Evolutionary conservation across 2,113 vertebrate species (phyloP), one percentile per base, ranked within the genome.

Genomic region (Burhinus bistriatus): DNA sequence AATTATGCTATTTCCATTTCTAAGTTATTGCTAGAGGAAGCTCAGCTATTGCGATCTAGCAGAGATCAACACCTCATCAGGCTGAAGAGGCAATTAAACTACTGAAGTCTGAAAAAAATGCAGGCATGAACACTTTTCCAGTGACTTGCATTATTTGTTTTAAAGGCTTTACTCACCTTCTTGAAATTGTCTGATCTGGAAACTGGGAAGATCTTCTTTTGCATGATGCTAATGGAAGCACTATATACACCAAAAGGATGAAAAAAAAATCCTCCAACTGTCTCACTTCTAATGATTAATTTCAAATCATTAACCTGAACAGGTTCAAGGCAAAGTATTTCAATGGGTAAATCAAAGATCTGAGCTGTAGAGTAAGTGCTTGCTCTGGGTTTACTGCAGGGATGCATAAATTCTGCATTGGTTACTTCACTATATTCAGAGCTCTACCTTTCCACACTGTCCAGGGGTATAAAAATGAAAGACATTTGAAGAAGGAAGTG

Each of bases 71-170:
- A 96, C 36, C 40, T 96, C 62, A 83, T 80, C 47, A 62, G 32
- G 45, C 45, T 91, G 58, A 90, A 95, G 52, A 91, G 44, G 83
- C 85, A 92, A 91, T 85, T 86, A 83, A 93, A 58, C 42, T 66
- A 86, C 44, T 58, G 62, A 85, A 90, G 83, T 65, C 15, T 65
- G 66, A 87, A 78, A 90, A 89, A 75, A 70, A 42, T 23, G 38
- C 49, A 93, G 66, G 27, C 32, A 77, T 15, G 40, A 85, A 83
- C 25, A 69, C 6, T 83, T 91, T 76, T 61, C 54, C 36, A 85
- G 58, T 51, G 34, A 73, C 71, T 76, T 89, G 40, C 19, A 83
- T 87, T 70, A 88, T 83, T 51, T 81, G 11, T 83, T 88, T 3
- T 4, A 73, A 90, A 66, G 44, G 32, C 6, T 86, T 86, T 83